phyloP scores from a whole-genome alignment of 1,140 invertebrate genomes.

The Anoplophora glabripennis region DNA sequence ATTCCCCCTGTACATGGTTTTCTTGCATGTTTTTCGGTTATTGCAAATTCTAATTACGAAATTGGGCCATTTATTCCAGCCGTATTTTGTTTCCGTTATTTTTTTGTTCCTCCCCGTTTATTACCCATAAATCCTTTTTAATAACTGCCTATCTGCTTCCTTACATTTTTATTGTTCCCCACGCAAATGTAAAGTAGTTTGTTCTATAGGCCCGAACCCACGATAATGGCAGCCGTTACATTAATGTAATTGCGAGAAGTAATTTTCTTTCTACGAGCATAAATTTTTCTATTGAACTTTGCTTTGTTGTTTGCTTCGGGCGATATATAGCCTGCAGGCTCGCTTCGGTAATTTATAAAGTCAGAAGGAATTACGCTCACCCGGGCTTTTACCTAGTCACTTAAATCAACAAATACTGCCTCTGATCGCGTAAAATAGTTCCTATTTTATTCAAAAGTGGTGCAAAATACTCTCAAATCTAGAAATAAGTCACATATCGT shows the following conservation, averaged over 20 bases:
- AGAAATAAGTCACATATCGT: no score
- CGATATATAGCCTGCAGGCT: no score
- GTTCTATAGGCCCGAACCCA: not conserved
- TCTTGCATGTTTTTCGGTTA: conserved; percentile 1
- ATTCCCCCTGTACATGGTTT: not conserved
- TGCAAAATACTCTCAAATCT: no score
- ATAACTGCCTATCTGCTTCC: conserved; percentile 26
- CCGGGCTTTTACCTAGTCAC: no score
- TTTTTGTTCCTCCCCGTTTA: conserved; percentile 19
- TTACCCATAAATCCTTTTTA: conserved; percentile 30
- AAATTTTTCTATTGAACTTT: not conserved
- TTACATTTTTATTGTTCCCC: conserved; percentile 18
- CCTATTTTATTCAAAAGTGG: no score
- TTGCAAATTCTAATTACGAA: conserved; percentile 20
- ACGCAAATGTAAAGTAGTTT: conserved; percentile 4
- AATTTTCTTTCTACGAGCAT: no score
- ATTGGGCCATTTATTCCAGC: conserved; percentile 21
- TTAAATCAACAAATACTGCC: no score
- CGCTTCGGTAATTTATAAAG: no score
- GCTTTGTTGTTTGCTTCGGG: not conserved
- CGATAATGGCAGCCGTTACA: not conserved
- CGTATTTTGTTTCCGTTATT: conserved; percentile 15
- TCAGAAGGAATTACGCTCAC: no score
- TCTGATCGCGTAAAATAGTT: no score
- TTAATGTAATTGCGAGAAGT: not conserved